Evolutionary conservation across 2,888 invertebrate genomes (phyloP), one percentile per base, ranked within the genome.

Genomic region (Corbicula japonica): DNA sequence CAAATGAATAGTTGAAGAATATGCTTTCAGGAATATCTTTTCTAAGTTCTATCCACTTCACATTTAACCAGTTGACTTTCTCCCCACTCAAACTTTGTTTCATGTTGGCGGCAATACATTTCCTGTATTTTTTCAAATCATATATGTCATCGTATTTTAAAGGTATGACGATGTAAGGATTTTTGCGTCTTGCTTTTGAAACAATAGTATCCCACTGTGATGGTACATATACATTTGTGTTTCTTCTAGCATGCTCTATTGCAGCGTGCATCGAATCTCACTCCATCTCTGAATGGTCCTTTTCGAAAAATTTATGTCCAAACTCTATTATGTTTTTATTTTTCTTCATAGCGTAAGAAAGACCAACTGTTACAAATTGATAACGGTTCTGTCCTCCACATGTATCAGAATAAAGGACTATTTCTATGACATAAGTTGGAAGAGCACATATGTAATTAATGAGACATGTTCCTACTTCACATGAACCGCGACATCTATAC

Each of bases 401-500:
- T 23, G 54, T 54, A 54, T 54, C 54, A 54, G 21, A 21, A 28
- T 54, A 54, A 15, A 54, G n/a, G n/a, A 23, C 23, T 12, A 54
- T 32, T 54, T 54, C 54, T 54, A 32, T 23, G n/a, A 54, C 23
- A 15, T 46, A 21, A 21, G n/a, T 46, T 21, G 46, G 46, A 46
- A 46, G 46, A 21, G 46, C 4, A 46, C 4, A n/a, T n/a, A n/a
- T n/a, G n/a, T n/a, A n/a, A n/a, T n/a, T n/a, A n/a, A n/a, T n/a
- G n/a, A n/a, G n/a, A 23, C 54, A 54, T 15, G 54, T 54, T 30
- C 54, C 30, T 54, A 54, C 26, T 54, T 54, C 54, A n/a, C 50
- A 50, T 26, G 50, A 50, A 28, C 50, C 50, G 18, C 15, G 8
- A 12, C 41, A 46, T 46, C 46, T 46, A 46, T 4, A 46, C 15